Evolutionary conservation across 2,797 vertebrate species (phyloP), one percentile per base, ranked within the genome.

Genomic region (Centroberyx gerrardi): DNA sequence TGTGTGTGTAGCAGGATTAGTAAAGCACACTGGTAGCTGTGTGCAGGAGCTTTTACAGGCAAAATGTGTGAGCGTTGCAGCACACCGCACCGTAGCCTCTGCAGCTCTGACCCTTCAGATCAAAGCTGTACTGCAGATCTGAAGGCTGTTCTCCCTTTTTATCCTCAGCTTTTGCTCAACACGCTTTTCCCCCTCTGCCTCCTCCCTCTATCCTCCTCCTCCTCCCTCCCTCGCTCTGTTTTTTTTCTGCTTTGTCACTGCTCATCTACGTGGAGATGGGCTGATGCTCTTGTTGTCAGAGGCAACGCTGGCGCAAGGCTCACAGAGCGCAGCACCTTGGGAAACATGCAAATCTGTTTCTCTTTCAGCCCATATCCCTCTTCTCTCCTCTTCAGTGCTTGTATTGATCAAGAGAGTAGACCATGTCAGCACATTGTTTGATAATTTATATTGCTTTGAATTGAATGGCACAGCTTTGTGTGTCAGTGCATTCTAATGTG

Each of bases 171-270:
- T 67, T 62, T 71, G 62, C 74, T 73, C 56, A 76, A 15, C 77
- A 53, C 31, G 4, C 54, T 28, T 31, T 49, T 42, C 51, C 27
- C 14, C 31, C 28, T 9, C 38, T 10, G 3, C 65, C 76, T 54
- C 60, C 61, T n/a, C 60, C 81, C 36, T 62, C 38, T 46, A 55
- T 62, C 54, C 55, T 31, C 36, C 59, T 42, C 29, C 17, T 22
- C 1, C 6, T 49, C 27, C 28, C 62, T 63, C 40, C 22, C 17
- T 53, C 22, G 13, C 36, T 63, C n/a, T 52, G 28, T 62, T 80
- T 65, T 81, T 84, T 90, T 94, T 93, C 69, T 94, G 94, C 94
- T 91, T 93, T 93, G 91, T 94, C 94, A 94, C 88, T 86, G 83
- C 81, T 88, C 73, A 76, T 93, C 83, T 88, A 33, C 83, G 87